Conservation (phyloP, 2,888 invertebrate species). For the Tricholauxania praeusta region DNA sequence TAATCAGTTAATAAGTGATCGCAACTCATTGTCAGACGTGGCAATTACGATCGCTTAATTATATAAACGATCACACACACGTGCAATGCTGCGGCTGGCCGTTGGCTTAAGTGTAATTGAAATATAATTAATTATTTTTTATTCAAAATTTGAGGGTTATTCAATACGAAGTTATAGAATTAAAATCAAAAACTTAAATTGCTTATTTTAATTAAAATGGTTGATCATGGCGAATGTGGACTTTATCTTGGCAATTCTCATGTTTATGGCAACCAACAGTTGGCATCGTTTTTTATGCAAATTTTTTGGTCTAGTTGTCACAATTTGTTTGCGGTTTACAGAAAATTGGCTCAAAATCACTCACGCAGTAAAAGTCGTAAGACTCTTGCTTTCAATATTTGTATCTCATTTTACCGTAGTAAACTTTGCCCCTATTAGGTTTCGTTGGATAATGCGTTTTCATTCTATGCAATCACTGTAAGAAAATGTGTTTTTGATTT, state of each 20-base stretch:
- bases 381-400: slow-evolving; percentile 15
- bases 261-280: background rate
- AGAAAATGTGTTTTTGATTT: no score
- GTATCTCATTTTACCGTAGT: no score
- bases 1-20: slow-evolving; percentile 53
- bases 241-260: background rate
- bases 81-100: background rate
- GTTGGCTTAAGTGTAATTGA: background rate
- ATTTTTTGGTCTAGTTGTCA: slow-evolving; percentile 4
- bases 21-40: slow-evolving; percentile 17
- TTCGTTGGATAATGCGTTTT: no score
- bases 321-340: background rate
- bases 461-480: no score
- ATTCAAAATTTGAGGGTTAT: no score
- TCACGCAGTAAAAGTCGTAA: slow-evolving; percentile 32
- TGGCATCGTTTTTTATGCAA: background rate
- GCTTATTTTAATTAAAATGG: no score
- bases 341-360: slow-evolving; percentile 8
- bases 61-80: slow-evolving; percentile 18
- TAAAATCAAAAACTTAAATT: no score
- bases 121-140: no score
- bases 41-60: slow-evolving; percentile 38
- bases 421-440: no score
- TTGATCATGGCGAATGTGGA: no score
- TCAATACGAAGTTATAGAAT: background rate